These are phyloP conservation scores for Autographa gamma DNA, from an alignment of 2,888 invertebrate genomes.

Conservation along the genomic window DNA sequence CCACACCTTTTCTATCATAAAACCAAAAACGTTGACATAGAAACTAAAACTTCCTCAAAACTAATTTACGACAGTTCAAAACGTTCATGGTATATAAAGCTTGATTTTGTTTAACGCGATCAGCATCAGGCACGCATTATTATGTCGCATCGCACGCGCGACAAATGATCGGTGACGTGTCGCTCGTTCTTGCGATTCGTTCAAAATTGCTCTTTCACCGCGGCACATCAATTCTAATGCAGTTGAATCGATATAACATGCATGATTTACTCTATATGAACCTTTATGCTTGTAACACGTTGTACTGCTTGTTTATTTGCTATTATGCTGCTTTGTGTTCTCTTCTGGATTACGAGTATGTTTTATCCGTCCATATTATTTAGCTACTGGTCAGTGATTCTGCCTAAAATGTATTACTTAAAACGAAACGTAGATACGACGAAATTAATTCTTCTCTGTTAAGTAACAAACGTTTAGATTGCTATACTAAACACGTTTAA, in stretches of 20 bases:
- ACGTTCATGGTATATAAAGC: slow-evolving; percentile 47
- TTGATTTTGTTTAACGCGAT: slow-evolving; percentile 54
- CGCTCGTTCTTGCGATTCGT: slow-evolving; percentile 51
- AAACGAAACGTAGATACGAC: too few relatives aligned
- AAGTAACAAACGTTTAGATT: too few relatives aligned
- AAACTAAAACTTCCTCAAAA: slow-evolving; percentile 44
- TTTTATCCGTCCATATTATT: too few relatives aligned
- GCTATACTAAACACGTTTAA: too few relatives aligned
- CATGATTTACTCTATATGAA: slow-evolving; percentile 35
- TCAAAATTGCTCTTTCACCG: slow-evolving; percentile 56
- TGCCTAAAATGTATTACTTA: too few relatives aligned
- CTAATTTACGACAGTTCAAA: slow-evolving; percentile 44
- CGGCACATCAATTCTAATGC: slow-evolving; percentile 50
- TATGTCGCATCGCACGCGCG: slow-evolving; percentile 53
- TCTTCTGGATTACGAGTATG: neutral
- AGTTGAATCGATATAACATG: slow-evolving; percentile 53
- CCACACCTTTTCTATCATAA: slow-evolving; percentile 14
- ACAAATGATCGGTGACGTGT: slow-evolving; percentile 33
- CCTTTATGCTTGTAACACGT: neutral
- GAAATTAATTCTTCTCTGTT: too few relatives aligned
- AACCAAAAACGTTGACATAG: slow-evolving; percentile 32
- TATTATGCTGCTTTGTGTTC: slow-evolving; percentile 8
- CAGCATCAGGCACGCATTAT: slow-evolving; percentile 54
- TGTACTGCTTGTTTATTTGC: neutral
- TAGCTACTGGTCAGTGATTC: too few relatives aligned